Percentiles rank a stretch among this genome's conserved stretches.
These are phyloP conservation scores for Neostethus bicornis DNA, from an alignment of 2,797 vertebrate species.

Conservation along the genomic window DNA sequence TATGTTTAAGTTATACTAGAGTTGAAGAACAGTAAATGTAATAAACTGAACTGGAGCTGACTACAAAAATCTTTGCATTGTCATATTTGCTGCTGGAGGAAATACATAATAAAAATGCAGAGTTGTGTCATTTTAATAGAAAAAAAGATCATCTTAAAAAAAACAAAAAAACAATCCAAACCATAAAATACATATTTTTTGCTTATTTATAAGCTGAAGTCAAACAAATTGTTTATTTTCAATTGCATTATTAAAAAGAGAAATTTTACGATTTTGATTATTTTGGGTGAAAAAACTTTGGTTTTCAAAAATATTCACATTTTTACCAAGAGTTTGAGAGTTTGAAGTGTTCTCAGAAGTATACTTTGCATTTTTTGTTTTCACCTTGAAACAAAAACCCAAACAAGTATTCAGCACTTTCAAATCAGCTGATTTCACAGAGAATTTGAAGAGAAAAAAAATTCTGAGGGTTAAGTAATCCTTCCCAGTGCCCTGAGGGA, in stretches of 20 bases:
- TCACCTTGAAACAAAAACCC: constrained; percentile 4
- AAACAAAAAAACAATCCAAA: constrained; percentile 5
- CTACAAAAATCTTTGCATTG: constrained; percentile 16
- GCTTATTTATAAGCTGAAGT: background rate
- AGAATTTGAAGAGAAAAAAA: constrained; percentile 22
- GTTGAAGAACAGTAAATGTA: constrained; percentile 20
- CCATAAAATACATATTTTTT: background rate
- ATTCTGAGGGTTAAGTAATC: constrained; percentile 24
- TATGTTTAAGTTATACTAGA: constrained; percentile 44
- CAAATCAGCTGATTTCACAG: background rate
- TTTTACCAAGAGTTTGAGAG: background rate
- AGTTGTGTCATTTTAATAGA: background rate
- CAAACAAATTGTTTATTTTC: background rate
- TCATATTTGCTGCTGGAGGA: constrained; percentile 29
- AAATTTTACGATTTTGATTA: background rate
- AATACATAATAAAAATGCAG: constrained; percentile 16
- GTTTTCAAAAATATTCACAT: background rate
- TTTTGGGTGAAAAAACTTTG: background rate
- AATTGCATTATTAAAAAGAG: background rate
- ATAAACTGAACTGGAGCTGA: constrained; percentile 5
- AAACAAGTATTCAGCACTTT: background rate
- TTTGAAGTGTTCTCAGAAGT: background rate
- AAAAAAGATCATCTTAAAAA: too few species aligned
- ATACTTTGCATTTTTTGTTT: constrained; percentile 4
- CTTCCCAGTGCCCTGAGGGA: constrained; percentile 11